Base-by-base conservation (phyloP, 2,888 invertebrate genomes). In the Parnassius mnemosyne region DNA sequence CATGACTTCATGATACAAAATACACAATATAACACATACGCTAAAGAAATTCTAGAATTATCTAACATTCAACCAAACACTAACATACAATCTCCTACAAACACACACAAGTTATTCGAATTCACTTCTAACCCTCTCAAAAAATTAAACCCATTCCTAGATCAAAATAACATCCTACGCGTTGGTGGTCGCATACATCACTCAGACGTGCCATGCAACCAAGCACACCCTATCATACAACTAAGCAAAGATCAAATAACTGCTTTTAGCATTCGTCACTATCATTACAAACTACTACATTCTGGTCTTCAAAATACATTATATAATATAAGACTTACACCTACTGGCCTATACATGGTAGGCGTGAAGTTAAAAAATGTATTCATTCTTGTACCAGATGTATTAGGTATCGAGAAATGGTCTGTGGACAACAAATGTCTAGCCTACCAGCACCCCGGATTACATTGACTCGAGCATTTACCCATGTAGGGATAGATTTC, bases 361-460 rank as follows among this genome's bases (percentile, higher is more conserved):
- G 56, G 25, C 42, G 12, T 53, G 57, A 57, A 43, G 57, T 60
- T 11, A 64, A 60, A 46, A 64, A 52, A 44, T 54, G 1, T 42
- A 42, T 42, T 42, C 10, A 42, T 42, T 42, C 42, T 42, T 42
- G 42, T 42, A 42, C 42, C 42, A 50, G 49, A n/a, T 66, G 65
- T 34, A 56, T 44, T 53, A 64, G 67, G 49, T 63, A 34, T 42
- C 42, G 53, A 20, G 65, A 47, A n/a, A 43, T 46, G 54, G 57
- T 51, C 53, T 67, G 67, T 64, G 57, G 57, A 47, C 65, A 67
- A 43, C 59, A 61, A 57, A 65, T 67, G 67, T 25, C 63, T 11
- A 52, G 12, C 20, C 55, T 67, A 3, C 63, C 65, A 11, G 20
- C 59, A 10, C 55, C n/a, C 61, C 49, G 65, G 61, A 63, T 67